Conservation (phyloP, 1,140 invertebrate species). For the Dolichoris vasculosae region DNA sequence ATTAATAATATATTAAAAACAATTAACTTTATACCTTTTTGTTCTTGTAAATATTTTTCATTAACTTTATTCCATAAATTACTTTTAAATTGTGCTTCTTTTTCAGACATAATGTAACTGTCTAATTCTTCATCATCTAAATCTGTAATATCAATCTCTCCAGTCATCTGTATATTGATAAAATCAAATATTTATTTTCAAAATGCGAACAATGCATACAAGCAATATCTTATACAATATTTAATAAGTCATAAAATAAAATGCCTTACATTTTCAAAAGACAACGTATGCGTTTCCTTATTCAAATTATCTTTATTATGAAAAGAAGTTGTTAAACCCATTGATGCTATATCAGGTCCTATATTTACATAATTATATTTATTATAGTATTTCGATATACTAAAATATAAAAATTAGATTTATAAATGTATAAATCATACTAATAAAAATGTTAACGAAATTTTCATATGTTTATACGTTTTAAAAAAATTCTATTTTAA, state of each 20-base stretch:
- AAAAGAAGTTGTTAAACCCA: constrained; percentile 64
- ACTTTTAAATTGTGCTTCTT: constrained; percentile 87
- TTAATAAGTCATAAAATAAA: neutral
- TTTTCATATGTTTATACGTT: neutral
- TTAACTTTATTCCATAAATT: constrained; percentile 90
- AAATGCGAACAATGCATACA: constrained; percentile 25
- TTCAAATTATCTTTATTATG: constrained; percentile 53
- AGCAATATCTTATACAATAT: neutral
- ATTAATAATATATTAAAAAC: neutral
- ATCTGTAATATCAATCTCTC: constrained; percentile 86
- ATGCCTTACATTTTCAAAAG: constrained; percentile 64
- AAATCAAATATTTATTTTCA: constrained; percentile 7
- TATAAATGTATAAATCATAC: neutral
- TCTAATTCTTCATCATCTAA: constrained; percentile 93
- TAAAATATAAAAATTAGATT: neutral
- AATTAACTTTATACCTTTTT: constrained; percentile 79
- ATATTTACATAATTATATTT: constrained; percentile 43
- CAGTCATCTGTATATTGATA: constrained; percentile 62
- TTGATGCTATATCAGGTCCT: constrained; percentile 72
- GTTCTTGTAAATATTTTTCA: constrained; percentile 86
- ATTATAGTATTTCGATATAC: too few species aligned
- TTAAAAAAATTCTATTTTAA: neutral
- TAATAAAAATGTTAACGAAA: neutral
- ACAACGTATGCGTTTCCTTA: constrained; percentile 54
- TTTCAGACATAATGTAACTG: constrained; percentile 88